Percentiles rank a stretch among this genome's conserved stretches.
Evolutionary conservation across 2,797 vertebrate genomes (phyloP).

Genomic region (Takifugu ocellatus): DNA sequence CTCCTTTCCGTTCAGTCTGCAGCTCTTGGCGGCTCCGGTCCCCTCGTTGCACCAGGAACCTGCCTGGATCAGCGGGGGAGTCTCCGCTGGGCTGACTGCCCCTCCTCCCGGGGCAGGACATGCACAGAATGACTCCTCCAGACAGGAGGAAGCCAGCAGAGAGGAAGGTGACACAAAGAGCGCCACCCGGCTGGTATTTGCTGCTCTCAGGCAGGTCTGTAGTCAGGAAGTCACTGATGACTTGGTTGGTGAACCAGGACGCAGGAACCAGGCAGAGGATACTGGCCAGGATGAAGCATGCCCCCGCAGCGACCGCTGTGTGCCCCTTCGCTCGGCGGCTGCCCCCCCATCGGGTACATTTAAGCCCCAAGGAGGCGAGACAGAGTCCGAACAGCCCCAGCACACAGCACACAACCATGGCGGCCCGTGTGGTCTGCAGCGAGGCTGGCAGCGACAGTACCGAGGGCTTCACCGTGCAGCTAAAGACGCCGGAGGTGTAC

Average conservation of each 20-base stretch:
- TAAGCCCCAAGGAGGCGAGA: constrained; percentile 84
- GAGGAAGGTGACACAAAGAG: constrained; percentile 86
- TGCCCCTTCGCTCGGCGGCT: constrained; percentile 80
- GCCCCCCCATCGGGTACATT: constrained; percentile 88
- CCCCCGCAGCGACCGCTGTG: constrained; percentile 82
- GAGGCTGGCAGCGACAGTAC: constrained; percentile 81
- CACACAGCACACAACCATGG: constrained; percentile 88
- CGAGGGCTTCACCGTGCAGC: constrained; percentile 86
- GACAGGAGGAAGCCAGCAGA: constrained; percentile 84
- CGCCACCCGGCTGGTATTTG: constrained; percentile 87
- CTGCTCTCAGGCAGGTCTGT: constrained; percentile 81
- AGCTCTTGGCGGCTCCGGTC: constrained; percentile 33
- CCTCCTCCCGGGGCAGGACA: constrained; percentile 79
- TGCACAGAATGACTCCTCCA: constrained; percentile 84
- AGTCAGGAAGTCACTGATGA: constrained; percentile 82
- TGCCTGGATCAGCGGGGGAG: constrained; percentile 40
- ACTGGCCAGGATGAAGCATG: constrained; percentile 83
- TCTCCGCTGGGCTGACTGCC: constrained; percentile 56
- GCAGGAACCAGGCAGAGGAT: constrained; percentile 81
- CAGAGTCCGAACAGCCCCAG: constrained; percentile 82
- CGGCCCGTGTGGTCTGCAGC: constrained; percentile 82
- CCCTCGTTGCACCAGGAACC: not conserved
- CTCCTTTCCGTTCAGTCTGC: constrained; percentile 12
- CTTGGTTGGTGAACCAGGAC: constrained; percentile 88
- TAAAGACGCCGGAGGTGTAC: constrained; percentile 92